Evolutionary conservation across 2,888 invertebrate species (phyloP), one percentile per base, ranked within the genome.

Genomic region (Leptinotarsa haldemani): DNA sequence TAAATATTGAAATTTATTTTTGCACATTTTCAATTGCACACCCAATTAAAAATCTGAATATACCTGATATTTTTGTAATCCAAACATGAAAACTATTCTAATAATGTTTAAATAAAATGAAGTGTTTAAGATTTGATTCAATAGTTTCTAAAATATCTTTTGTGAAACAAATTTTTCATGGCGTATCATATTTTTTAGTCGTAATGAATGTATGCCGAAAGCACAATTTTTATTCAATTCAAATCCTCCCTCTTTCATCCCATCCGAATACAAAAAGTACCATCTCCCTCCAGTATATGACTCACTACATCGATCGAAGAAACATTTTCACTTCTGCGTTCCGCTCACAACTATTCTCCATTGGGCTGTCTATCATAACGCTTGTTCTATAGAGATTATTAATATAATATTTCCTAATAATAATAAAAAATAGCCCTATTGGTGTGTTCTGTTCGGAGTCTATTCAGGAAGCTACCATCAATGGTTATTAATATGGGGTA

Each of bases 311-410:
- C 80, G 82, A 83, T 83, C 83, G 82, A 82, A 83, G 80, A 77
- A 77, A 46, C 47, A 74, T 63, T 74, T 80, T 75, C 78, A 78
- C 79, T 80, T 80, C 78, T 78, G 78, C 72, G 77, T 78, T 75
- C 75, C 75, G 75, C 78, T 78, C 71, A 71, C 79, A 77, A 74
- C 77, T 77, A 80, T 78, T 83, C 77, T 78, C 80, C 79, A 82
- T 84, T 83, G 76, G 79, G 75, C 82, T 83, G 84, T 83, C 84
- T 79, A 83, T 84, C 82, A 84, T 80, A 81, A 73, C 75, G 74
- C 73, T 76, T 78, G 79, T 74, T 77, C 72, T 77, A 78, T 78
- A 81, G 79, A 46, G 56, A 46, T 46, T 68, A 68, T 79, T 77
- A 78, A 80, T 78, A 75, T 71, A 71, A 75, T 71, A 71, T 75